phyloP scores from a whole-genome alignment of 2,113 vertebrate species.

The Actenoides lindsayi region DNA sequence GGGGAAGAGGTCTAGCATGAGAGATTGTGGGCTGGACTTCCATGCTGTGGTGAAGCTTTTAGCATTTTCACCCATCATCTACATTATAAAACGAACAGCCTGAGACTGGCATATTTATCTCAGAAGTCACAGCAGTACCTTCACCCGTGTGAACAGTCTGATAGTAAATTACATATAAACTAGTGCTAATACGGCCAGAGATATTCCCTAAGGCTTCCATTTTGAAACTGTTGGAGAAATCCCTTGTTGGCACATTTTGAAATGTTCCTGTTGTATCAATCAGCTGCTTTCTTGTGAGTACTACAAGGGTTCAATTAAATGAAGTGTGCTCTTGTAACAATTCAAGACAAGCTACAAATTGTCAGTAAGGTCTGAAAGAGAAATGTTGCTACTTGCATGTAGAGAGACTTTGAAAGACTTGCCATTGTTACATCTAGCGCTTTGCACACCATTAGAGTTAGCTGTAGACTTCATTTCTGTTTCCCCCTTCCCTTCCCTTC shows the following conservation, averaged over 20 bases:
- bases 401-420: not conserved
- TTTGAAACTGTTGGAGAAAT: conserved; percentile 9
- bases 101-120: not conserved
- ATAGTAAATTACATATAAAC: conserved; percentile 14
- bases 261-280: conserved; percentile 52
- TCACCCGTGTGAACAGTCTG: not conserved
- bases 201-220: not conserved
- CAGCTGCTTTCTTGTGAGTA: conserved; percentile 41
- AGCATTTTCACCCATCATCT: not conserved
- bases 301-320: conserved; percentile 31
- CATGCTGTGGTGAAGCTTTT: not conserved
- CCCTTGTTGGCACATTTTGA: conserved; percentile 36
- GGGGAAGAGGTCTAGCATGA: not conserved
- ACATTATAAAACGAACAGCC: not conserved
- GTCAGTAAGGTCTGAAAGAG: not conserved
- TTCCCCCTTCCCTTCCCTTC: no score
- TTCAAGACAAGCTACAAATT: conserved; percentile 39
- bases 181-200: not conserved
- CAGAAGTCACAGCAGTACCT: not conserved
- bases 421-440: not conserved
- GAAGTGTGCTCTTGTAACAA: not conserved
- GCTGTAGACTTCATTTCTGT: not conserved
- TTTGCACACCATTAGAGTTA: not conserved
- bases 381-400: not conserved
- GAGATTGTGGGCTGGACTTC: not conserved